These are phyloP conservation scores for Hippocampus comes DNA, from an alignment of 2,113 vertebrate genomes.

Conservation along the genomic window DNA sequence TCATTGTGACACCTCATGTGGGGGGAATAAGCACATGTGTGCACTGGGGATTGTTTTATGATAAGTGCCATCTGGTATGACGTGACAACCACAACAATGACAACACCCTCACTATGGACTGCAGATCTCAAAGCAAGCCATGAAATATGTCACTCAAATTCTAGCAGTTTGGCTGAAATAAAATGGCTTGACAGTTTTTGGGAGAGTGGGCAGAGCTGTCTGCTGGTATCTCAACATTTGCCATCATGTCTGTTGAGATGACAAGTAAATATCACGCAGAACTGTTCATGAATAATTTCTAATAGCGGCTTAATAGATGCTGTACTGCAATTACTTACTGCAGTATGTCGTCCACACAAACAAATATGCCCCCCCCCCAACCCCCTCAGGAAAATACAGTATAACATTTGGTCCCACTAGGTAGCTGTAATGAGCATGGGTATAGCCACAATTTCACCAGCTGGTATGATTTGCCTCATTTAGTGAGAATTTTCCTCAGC, in stretches of 20 bases:
- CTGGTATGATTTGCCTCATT: too few relatives aligned
- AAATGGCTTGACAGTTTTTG: slow-evolving; percentile 11
- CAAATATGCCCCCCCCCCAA: neutral
- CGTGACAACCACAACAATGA: slow-evolving; percentile 52
- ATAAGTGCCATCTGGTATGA: slow-evolving; percentile 62
- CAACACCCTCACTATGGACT: slow-evolving; percentile 39
- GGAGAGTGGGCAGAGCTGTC: neutral
- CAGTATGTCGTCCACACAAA: neutral
- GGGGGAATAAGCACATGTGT: slow-evolving; percentile 37
- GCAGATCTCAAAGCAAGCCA: slow-evolving; percentile 38
- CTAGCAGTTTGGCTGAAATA: slow-evolving; percentile 29
- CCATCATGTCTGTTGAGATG: neutral
- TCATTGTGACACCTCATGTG: slow-evolving; percentile 44
- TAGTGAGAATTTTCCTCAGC: too few relatives aligned
- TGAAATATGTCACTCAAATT: slow-evolving; percentile 48
- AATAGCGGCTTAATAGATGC: neutral
- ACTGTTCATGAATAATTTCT: neutral
- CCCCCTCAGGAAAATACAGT: too few relatives aligned
- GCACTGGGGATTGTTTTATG: slow-evolving; percentile 45
- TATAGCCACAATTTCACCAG: too few relatives aligned
- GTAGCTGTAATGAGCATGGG: too few relatives aligned
- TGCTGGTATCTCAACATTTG: neutral
- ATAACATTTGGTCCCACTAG: too few relatives aligned
- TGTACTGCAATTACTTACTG: neutral
- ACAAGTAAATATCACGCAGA: neutral